Evolutionary conservation across 2,797 vertebrate species (phyloP).

Genomic region (Mycteria americana): DNA sequence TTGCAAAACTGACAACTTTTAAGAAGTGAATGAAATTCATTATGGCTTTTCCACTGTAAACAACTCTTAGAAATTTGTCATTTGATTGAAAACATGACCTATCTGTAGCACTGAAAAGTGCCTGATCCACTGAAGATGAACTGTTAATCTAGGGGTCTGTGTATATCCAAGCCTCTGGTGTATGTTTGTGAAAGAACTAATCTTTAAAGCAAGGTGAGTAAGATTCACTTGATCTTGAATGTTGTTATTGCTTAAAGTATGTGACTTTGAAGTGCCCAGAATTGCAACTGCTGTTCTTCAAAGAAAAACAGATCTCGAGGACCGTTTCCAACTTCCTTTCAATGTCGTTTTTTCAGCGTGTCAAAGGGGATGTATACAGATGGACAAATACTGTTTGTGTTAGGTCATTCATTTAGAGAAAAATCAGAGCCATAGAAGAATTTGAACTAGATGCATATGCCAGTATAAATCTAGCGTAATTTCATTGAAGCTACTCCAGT

Average conservation of each 20-base stretch:
- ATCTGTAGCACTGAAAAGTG: neutral
- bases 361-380: slow-evolving; percentile 43
- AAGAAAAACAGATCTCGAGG: slow-evolving; percentile 21
- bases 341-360: slow-evolving; percentile 12
- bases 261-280: slow-evolving; percentile 66
- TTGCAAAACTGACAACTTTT: slow-evolving; percentile 31
- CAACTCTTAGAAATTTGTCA: slow-evolving; percentile 37
- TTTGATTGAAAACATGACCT: slow-evolving; percentile 42
- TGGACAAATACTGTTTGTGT: slow-evolving; percentile 39
- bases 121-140: slow-evolving; percentile 7
- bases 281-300: slow-evolving; percentile 42
- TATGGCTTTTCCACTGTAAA: slow-evolving; percentile 36
- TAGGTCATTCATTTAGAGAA: slow-evolving; percentile 58
- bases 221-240: slow-evolving; percentile 46
- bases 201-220: slow-evolving; percentile 50
- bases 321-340: slow-evolving; percentile 51
- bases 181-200: slow-evolving; percentile 25
- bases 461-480: neutral
- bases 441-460: neutral
- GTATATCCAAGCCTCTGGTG: neutral
- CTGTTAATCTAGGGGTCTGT: neutral
- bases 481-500: slow-evolving; percentile 25
- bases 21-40: slow-evolving; percentile 27
- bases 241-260: slow-evolving; percentile 45
- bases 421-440: slow-evolving; percentile 33